These are phyloP conservation scores for Eulithis testata DNA, from an alignment of 2,888 invertebrate genomes.

Conservation along the genomic window DNA sequence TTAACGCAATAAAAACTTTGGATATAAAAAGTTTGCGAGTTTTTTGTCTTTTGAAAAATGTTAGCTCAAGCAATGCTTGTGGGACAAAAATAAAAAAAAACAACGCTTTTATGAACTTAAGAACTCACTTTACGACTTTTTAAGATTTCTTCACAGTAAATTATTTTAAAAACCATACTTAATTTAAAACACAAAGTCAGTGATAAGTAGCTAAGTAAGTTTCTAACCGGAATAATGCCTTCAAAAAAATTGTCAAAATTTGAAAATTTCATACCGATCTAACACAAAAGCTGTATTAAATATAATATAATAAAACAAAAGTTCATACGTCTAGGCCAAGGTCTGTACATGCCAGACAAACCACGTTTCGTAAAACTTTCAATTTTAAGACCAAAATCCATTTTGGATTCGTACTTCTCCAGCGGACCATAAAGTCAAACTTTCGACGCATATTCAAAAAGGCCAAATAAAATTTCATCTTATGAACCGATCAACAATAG, in stretches of 20 bases:
- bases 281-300: too few relatives aligned
- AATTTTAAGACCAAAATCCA: slow-evolving; percentile 37
- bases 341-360: slow-evolving; percentile 35
- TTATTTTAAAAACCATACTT: too few relatives aligned
- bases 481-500: slow-evolving; percentile 54
- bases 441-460: slow-evolving; percentile 69
- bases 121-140: too few relatives aligned
- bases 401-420: slow-evolving; percentile 24
- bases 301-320: neutral
- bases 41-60: slow-evolving; percentile 26
- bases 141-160: too few relatives aligned
- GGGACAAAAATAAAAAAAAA: slow-evolving; percentile 6
- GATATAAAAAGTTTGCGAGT: slow-evolving; percentile 33
- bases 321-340: slow-evolving; percentile 19
- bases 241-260: too few relatives aligned
- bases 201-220: too few relatives aligned
- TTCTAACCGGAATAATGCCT: too few relatives aligned
- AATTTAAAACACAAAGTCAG: too few relatives aligned
- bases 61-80: slow-evolving; percentile 9
- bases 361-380: slow-evolving; percentile 31
- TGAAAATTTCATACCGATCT: too few relatives aligned
- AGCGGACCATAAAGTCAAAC: slow-evolving; percentile 47
- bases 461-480: slow-evolving; percentile 78
- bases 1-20: slow-evolving; percentile 36
- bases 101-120: neutral